These are phyloP conservation scores for Phalacrocorax pelagicus DNA, from an alignment of 2,113 vertebrate species.

Conservation along the genomic window DNA sequence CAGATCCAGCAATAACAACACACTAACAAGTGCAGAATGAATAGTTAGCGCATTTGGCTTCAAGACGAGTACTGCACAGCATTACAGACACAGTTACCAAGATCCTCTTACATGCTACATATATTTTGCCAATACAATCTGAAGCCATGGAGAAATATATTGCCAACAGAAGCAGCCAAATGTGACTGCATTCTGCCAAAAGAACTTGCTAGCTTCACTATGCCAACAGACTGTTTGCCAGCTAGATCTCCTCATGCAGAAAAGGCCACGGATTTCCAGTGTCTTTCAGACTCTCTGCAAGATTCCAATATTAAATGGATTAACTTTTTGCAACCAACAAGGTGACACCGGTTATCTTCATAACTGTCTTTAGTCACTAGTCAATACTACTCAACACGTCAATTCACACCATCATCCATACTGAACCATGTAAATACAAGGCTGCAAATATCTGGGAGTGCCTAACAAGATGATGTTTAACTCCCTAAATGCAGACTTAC, in stretches of 20 bases:
- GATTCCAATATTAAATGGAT: conserved; percentile 1
- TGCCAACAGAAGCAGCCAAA: conserved; percentile 36
- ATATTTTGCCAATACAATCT: conserved; percentile 40
- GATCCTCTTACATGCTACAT: not conserved
- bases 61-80: not conserved
- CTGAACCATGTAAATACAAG: not conserved
- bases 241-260: not conserved
- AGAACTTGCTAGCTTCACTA: not conserved
- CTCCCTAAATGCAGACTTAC: not conserved
- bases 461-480: not conserved
- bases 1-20: not conserved
- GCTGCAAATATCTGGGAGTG: not conserved
- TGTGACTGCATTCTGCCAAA: conserved; percentile 17
- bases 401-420: not conserved
- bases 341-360: not conserved
- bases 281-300: not conserved
- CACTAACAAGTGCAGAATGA: not conserved
- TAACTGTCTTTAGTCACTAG: not conserved
- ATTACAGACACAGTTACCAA: not conserved
- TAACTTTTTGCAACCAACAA: conserved; percentile 9
- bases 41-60: not conserved
- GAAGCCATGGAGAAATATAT: conserved; percentile 19
- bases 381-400: not conserved
- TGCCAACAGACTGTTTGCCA: not conserved
- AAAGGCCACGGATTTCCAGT: not conserved